phyloP scores from a whole-genome alignment of 2,888 invertebrate species.

The Stenotaenia linearis region DNA sequence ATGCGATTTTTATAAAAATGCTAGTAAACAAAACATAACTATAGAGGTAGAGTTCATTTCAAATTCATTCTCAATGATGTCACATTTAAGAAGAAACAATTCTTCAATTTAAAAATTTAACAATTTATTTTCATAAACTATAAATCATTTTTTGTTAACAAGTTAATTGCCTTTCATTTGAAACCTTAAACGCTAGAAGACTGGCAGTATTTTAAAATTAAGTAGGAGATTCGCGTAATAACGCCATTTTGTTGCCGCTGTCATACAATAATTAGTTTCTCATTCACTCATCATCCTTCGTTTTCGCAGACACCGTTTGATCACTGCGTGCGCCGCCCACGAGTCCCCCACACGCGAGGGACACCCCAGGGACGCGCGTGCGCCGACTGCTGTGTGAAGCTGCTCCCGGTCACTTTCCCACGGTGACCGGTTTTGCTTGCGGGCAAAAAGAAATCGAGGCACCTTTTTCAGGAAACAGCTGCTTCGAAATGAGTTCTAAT shows the following conservation, averaged over 20 bases:
- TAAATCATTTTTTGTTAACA: neutral
- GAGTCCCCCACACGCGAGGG: neutral
- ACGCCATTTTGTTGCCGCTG: neutral
- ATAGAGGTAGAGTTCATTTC: too few species aligned
- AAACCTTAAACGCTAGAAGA: neutral
- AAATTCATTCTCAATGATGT: too few species aligned
- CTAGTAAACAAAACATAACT: too few species aligned
- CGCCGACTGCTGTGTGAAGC: neutral
- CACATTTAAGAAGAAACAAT: too few species aligned
- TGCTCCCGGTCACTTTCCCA: conserved; percentile 5
- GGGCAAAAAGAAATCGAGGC: conserved; percentile 10
- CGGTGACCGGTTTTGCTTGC: conserved; percentile 12
- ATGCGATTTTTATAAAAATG: too few species aligned
- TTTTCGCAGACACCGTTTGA: neutral
- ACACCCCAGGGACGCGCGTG: neutral
- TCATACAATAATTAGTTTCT: neutral
- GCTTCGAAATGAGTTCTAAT: neutral
- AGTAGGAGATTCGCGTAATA: neutral
- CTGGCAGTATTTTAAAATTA: neutral
- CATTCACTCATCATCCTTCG: neutral
- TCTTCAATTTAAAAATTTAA: too few species aligned
- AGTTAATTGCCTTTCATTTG: neutral
- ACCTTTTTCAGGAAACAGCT: neutral
- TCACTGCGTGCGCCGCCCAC: neutral
- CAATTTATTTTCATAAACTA: neutral